Evolutionary conservation across 92 coral and sea anemone species (phyloP).

Genomic region (Zoanthus gigantus): DNA sequence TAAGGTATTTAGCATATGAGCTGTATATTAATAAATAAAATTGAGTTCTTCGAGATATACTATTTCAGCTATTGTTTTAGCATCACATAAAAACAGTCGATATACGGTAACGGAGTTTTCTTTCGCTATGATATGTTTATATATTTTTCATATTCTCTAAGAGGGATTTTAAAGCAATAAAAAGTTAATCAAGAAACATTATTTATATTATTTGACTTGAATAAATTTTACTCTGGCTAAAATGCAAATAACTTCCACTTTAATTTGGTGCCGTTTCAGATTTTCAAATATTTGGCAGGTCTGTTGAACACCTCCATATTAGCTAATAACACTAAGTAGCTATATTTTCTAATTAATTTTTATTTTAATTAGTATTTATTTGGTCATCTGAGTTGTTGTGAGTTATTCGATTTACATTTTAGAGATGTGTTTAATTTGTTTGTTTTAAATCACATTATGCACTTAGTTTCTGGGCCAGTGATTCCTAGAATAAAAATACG

Average conservation of each 20-base stretch:
- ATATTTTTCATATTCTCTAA: background rate
- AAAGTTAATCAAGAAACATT: background rate
- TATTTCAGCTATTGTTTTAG: no score
- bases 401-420: background rate
- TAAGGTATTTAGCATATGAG: constrained; percentile 50
- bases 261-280: no score
- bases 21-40: background rate
- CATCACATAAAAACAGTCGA: no score
- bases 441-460: background rate
- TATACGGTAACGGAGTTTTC: no score
- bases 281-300: background rate
- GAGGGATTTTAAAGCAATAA: background rate
- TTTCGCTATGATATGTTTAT: no score
- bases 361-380: background rate
- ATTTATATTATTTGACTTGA: background rate
- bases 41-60: no score
- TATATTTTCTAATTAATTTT: background rate
- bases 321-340: background rate
- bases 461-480: background rate
- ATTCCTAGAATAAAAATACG: background rate
- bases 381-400: background rate
- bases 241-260: no score
- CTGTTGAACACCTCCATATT: background rate
- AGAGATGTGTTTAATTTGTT: background rate
- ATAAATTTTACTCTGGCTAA: background rate